Conservation (phyloP, 2,888 invertebrate species). For the Cepaea hortensis region DNA sequence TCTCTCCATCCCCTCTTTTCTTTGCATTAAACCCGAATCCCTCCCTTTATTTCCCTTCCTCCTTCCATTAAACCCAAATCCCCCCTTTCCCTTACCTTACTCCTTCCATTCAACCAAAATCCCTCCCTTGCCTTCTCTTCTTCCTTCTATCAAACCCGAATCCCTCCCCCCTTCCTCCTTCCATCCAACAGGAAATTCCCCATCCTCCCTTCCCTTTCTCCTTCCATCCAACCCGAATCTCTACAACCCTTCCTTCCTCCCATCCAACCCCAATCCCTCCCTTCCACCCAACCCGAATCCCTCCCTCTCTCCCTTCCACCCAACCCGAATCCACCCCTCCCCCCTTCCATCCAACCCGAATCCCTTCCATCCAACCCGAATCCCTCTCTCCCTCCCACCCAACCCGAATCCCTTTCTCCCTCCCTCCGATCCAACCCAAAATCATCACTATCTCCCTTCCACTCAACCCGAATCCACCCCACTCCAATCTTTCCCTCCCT, state of each 20-base stretch:
- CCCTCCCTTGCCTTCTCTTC: background rate
- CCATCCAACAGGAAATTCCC: background rate
- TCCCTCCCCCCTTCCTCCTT: background rate
- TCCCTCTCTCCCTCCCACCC: background rate
- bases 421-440: background rate
- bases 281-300: background rate
- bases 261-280: background rate
- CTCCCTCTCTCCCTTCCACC: background rate
- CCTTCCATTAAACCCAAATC: background rate
- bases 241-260: background rate
- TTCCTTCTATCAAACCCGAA: background rate
- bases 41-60: background rate
- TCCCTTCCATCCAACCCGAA: background rate
- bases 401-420: background rate
- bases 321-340: background rate
- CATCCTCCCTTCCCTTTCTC: background rate
- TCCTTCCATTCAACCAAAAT: background rate
- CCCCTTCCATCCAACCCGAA: background rate
- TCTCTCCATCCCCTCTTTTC: background rate
- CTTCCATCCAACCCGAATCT: background rate
- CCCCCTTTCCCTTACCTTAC: background rate
- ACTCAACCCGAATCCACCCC: background rate
- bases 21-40: background rate
- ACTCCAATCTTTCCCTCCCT: background rate
- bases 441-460: background rate